Percentiles rank a stretch among this genome's conserved stretches.
Evolutionary conservation across 2,888 invertebrate species (phyloP).

Genomic region (Epicampocera succincta): DNA sequence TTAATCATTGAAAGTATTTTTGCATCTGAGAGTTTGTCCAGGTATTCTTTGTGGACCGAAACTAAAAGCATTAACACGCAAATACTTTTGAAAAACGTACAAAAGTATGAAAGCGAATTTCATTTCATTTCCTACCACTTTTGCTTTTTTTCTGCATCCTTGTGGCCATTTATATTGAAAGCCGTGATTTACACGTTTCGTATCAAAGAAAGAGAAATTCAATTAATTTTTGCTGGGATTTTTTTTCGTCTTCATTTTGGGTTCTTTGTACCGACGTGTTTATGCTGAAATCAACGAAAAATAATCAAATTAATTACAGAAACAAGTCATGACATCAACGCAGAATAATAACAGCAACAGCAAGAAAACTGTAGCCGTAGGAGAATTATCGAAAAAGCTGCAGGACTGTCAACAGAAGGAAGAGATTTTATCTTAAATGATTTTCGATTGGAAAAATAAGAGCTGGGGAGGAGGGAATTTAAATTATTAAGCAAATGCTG

Average conservation of each 20-base stretch:
- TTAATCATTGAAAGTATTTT: not conserved
- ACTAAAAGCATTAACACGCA: not conserved
- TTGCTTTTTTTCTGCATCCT: slow-evolving; percentile 15
- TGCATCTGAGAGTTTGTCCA: not conserved
- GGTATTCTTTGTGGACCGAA: not conserved
- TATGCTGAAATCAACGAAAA: slow-evolving; percentile 80
- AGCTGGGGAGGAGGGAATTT: not conserved
- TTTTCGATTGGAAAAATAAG: slow-evolving; percentile 27
- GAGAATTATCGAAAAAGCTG: not conserved
- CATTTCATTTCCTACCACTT: slow-evolving; percentile 11
- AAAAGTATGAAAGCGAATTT: slow-evolving; percentile 1
- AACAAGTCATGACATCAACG: slow-evolving; percentile 64
- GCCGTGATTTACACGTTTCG: slow-evolving; percentile 66
- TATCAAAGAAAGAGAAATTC: slow-evolving; percentile 52
- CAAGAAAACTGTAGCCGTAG: not conserved
- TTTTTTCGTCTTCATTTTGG: not conserved
- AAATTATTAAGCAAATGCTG: slow-evolving; percentile 9
- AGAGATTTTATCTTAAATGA: slow-evolving; percentile 48
- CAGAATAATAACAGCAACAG: slow-evolving; percentile 5
- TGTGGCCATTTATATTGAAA: slow-evolving; percentile 61
- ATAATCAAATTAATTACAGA: slow-evolving; percentile 81
- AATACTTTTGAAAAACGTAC: not conserved
- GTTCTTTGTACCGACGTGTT: slow-evolving; percentile 71
- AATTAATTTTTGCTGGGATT: slow-evolving; percentile 62
- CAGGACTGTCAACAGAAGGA: slow-evolving; percentile 7